Conservation (phyloP, 2,113 vertebrate genomes). For the Acanthisitta chloris region DNA sequence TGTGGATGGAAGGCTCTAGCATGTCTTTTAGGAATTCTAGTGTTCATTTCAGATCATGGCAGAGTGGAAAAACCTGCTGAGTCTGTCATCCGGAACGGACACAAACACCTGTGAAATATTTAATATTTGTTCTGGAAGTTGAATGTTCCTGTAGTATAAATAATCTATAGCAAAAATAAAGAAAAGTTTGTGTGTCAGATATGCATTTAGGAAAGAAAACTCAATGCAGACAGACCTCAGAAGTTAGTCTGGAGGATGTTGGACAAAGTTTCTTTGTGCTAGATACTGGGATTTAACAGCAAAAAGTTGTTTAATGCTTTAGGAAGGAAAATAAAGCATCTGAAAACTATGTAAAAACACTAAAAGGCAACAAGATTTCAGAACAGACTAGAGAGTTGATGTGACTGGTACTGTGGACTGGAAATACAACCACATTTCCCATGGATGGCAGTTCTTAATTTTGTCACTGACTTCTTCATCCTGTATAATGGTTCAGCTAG, state of each 20-base stretch:
- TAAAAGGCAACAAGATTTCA: neutral
- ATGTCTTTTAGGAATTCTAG: neutral
- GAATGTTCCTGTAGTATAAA: neutral
- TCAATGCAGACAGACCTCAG: neutral
- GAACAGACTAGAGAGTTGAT: neutral
- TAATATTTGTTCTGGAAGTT: neutral
- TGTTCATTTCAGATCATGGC: neutral
- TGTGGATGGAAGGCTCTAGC: accelerated
- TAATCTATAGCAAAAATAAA: neutral
- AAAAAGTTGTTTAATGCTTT: neutral
- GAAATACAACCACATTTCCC: neutral
- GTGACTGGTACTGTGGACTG: neutral
- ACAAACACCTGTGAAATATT: neutral
- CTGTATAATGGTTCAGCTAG: neutral
- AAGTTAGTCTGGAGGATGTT: neutral
- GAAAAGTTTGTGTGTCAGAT: neutral
- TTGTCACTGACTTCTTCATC: neutral
- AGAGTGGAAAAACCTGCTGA: neutral
- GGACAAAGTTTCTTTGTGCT: neutral
- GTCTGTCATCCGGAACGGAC: neutral
- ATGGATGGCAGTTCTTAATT: neutral
- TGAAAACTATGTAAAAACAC: neutral
- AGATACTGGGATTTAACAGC: neutral
- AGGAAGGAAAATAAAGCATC: neutral
- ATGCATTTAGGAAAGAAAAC: neutral